Evolutionary conservation across 2,797 vertebrate genomes (phyloP), one percentile per base, ranked within the genome.

Genomic region (Amblyopsis hoosieri): DNA sequence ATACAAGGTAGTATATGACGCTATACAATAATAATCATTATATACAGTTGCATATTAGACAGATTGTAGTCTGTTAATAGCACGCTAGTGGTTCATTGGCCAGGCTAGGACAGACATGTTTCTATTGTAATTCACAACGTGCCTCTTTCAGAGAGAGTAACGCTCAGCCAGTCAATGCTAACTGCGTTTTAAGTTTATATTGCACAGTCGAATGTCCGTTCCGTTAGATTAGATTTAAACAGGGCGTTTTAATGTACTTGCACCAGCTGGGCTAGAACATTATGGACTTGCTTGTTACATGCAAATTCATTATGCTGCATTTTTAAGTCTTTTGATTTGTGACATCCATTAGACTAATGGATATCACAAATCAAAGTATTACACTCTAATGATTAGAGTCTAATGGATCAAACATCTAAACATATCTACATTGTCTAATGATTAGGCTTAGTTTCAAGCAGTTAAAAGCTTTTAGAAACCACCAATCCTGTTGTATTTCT

Each of bases 401-500:
- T 1, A 9, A 42, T 42, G 37, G 37, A 42, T 42, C 7, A 9
- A 42, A 42, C 37, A 42, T 42, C 37, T 1, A 42, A 42, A 9
- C 37, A 42, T 42, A 42, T 42, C 7, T 8, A 42, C 7, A 42
- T 42, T 7, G 37, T 42, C 37, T 42, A 42, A 42, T 42, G 37
- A 57, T 23, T 57, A 45, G 42, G 12, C 10, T 29, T 29, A 29
- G 23, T 29, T 29, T 29, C 23, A 29, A 29, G 3, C 5, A 5
- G 1, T 13, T 17, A 59, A 23, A 10, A 19, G 11, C 1, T 59
- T 48, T 19, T 12, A 29, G 3, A 59, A 14, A 56, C 12, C 45
- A 33, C 14, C 10, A 3, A 11, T 59, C 17, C 55, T 33, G 13
- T 59, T 64, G n/a, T 49, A 53, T 6, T 46, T 54, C 46, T 62